These are phyloP conservation scores for Smutsia temminckii DNA, from an alignment of 2,797 vertebrate genomes.

Conservation along the genomic window DNA sequence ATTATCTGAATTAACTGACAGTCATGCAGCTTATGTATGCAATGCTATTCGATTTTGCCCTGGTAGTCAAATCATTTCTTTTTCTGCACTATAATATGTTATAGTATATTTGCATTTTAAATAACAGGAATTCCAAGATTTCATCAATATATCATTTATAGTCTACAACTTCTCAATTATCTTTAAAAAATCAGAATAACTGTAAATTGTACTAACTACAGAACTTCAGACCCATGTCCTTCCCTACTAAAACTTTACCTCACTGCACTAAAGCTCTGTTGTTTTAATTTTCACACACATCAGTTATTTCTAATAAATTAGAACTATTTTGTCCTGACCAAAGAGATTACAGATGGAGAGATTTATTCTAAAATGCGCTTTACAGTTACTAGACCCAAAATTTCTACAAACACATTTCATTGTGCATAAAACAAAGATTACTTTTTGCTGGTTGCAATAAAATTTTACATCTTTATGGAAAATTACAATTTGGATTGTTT, in stretches of 20 bases:
- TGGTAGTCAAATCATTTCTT: background rate
- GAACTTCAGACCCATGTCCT: conserved; percentile 50
- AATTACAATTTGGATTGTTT: background rate
- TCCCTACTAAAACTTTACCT: background rate
- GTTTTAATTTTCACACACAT: background rate
- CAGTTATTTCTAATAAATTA: conserved; percentile 55
- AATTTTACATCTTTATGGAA: background rate
- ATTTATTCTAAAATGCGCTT: conserved; percentile 49
- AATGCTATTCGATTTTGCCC: background rate
- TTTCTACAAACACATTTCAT: background rate
- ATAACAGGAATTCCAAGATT: conserved; percentile 26
- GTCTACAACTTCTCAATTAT: conserved; percentile 28
- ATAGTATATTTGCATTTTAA: conserved; percentile 63
- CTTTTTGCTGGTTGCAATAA: background rate
- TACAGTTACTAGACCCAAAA: background rate
- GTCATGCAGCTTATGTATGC: background rate
- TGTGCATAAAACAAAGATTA: background rate
- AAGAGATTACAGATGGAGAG: conserved; percentile 32
- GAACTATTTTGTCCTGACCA: background rate
- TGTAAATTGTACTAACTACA: conserved; percentile 7
- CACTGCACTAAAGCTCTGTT: background rate
- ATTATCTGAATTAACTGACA: background rate
- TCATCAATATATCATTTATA: conserved; percentile 23
- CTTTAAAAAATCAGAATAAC: conserved; percentile 30
- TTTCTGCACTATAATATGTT: background rate